Base-by-base conservation (phyloP, 35 echinoderm and acorn worm species). In the Diadema setosum region DNA sequence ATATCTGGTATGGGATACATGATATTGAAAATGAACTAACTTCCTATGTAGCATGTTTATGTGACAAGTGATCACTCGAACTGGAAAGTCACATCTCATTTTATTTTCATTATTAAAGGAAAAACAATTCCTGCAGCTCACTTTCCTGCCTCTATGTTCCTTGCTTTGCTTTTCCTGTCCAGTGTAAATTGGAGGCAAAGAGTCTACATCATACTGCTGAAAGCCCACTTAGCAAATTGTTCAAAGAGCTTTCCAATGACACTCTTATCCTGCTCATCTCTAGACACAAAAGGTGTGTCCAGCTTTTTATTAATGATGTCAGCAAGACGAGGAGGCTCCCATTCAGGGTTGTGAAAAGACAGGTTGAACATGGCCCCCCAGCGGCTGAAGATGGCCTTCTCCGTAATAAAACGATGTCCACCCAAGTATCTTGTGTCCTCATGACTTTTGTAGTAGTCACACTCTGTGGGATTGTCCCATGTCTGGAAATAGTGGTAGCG, bases 401-500 rank as follows among this genome's bases (percentile, higher is more conserved):
- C 93, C 14, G 93, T 95, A 25, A 95, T 82, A 21, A 95, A 88
- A 24, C 93, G 75, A 52, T 95, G 93, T 1, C 87, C 88, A 16
- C 93, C 93, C 31, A 81, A 56, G 20, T 90, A 90, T 6, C 65
- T 46, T 30, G 81, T 97, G 65, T 87, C 88, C 48, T 97, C 94
- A 17, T 97, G 90, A 41, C 58, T 89, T 23, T 93, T 83, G 82
- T 97, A 97, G n/a, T 88, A 93, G 30, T 88, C 90, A 64, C 94
- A 97, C 39, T 97, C 94, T 12, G 90, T 89, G 25, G 93, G 93
- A 5, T 75, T 91, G 35, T 87, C 83, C 64, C 74, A 89, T 5
- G 59, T 83, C 59, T 95, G 93, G 84, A 87, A 95, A 39, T 95
- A 95, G 70, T 95, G 93, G 37, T 95, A 95, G 34, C 85, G 86